phyloP scores from a whole-genome alignment of 2,113 vertebrate species.

The Antidorcas marsupialis region DNA sequence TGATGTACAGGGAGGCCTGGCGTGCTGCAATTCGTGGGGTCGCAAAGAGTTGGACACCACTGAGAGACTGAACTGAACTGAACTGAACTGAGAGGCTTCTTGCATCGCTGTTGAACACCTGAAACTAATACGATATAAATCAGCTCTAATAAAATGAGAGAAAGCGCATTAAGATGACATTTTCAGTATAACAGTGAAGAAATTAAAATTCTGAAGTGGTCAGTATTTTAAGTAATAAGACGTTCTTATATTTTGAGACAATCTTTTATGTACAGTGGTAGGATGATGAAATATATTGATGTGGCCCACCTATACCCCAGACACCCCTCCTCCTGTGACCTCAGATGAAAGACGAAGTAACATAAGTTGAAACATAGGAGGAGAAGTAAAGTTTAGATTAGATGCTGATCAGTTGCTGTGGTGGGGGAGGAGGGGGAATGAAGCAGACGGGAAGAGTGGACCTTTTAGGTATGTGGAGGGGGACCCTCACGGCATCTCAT shows the following conservation, averaged over 20 bases:
- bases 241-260: not conserved
- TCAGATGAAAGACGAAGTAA: not conserved
- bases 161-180: not conserved
- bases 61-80: too few species aligned
- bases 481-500: accelerated
- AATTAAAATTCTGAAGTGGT: not conserved
- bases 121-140: not conserved
- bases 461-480: not conserved
- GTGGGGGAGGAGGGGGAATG: accelerated
- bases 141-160: not conserved
- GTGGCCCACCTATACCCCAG: not conserved
- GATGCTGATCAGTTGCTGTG: not conserved
- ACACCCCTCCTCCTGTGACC: not conserved
- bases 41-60: too few species aligned
- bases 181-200: not conserved
- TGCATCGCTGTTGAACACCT: too few species aligned
- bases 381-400: not conserved
- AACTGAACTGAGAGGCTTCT: not conserved
- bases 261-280: not conserved
- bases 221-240: not conserved
- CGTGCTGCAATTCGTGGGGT: too few species aligned
- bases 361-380: not conserved
- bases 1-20: too few species aligned
- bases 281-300: not conserved
- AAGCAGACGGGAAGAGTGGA: not conserved